These are phyloP conservation scores for Hycleus phaleratus DNA, from an alignment of 1,140 invertebrate genomes.

Conservation along the genomic window DNA sequence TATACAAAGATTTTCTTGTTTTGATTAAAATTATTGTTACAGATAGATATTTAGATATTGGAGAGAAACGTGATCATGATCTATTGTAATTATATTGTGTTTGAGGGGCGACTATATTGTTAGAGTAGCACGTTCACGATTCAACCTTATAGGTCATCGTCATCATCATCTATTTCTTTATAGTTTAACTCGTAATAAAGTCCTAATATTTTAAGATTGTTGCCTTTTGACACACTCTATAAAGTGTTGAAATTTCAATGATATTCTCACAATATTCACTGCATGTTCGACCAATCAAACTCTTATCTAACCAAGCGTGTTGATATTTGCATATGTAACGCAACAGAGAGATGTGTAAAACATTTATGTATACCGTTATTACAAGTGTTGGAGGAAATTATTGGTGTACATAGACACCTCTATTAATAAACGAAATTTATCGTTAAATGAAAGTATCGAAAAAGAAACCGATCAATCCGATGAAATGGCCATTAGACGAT, in stretches of 20 bases:
- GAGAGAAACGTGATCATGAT: slow-evolving; percentile 16
- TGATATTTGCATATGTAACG: slow-evolving; percentile 6
- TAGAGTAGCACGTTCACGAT: slow-evolving; percentile 12
- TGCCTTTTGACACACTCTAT: too few species aligned
- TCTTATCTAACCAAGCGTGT: slow-evolving; percentile 11
- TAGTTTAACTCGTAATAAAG: too few species aligned
- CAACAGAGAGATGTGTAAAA: too few species aligned
- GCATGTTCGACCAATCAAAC: slow-evolving; percentile 10
- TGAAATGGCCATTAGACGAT: too few species aligned
- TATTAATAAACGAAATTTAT: too few species aligned
- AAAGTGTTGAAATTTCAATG: slow-evolving; percentile 1
- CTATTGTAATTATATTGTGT: slow-evolving; percentile 16
- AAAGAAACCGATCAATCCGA: too few species aligned
- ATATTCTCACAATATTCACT: background rate
- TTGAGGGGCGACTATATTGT: slow-evolving; percentile 1
- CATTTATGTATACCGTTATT: too few species aligned
- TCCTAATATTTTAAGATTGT: too few species aligned
- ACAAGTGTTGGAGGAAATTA: too few species aligned
- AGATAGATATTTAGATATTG: slow-evolving; percentile 8
- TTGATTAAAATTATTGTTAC: slow-evolving; percentile 15
- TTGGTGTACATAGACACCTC: too few species aligned
- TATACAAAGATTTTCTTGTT: too few species aligned
- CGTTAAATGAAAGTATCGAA: too few species aligned
- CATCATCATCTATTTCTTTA: background rate
- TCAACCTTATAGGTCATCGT: slow-evolving; percentile 11